Percentiles rank a stretch among this genome's conserved stretches.
phyloP scores from a whole-genome alignment of 2,888 invertebrate genomes.

The Morpho helenor region DNA sequence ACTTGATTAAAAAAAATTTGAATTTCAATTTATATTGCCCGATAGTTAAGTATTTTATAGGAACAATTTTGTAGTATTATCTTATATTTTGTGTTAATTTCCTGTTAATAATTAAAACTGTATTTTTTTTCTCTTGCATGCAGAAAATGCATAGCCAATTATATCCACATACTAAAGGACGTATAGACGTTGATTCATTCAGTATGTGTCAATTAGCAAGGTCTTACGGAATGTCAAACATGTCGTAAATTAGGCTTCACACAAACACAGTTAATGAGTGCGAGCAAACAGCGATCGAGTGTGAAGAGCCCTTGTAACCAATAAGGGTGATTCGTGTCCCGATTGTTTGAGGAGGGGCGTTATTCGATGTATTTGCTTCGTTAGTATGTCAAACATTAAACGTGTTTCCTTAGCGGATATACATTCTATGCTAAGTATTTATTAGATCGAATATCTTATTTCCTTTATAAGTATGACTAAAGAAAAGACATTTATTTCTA shows the following conservation, averaged over 20 bases:
- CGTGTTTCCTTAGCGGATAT: conserved; percentile 2
- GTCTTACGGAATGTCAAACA: conserved; percentile 57
- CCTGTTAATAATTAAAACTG: too few relatives aligned
- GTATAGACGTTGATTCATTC: conserved; percentile 6
- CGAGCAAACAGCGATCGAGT: conserved; percentile 56
- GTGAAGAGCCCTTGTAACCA: conserved; percentile 68
- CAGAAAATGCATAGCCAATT: too few relatives aligned
- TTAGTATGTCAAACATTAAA: conserved; percentile 23
- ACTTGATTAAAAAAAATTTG: too few relatives aligned
- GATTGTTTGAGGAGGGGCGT: conserved; percentile 59
- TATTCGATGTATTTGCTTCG: conserved; percentile 55
- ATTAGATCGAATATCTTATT: conserved; percentile 9
- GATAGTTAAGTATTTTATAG: too few relatives aligned
- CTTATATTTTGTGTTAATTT: too few relatives aligned
- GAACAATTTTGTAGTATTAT: too few relatives aligned
- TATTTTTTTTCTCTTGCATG: too few relatives aligned
- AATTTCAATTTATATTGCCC: too few relatives aligned
- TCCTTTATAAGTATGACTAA: neutral
- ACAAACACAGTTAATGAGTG: conserved; percentile 72
- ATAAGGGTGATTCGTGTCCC: conserved; percentile 61
- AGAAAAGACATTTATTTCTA: too few relatives aligned
- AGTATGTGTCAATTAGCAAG: conserved; percentile 53
- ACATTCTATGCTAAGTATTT: neutral
- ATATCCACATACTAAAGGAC: too few relatives aligned
- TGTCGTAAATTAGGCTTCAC: conserved; percentile 68